Percentiles rank a stretch among this genome's conserved stretches.
phyloP scores from a whole-genome alignment of 2,797 vertebrate species.

The Sebastolobus altivelis region DNA sequence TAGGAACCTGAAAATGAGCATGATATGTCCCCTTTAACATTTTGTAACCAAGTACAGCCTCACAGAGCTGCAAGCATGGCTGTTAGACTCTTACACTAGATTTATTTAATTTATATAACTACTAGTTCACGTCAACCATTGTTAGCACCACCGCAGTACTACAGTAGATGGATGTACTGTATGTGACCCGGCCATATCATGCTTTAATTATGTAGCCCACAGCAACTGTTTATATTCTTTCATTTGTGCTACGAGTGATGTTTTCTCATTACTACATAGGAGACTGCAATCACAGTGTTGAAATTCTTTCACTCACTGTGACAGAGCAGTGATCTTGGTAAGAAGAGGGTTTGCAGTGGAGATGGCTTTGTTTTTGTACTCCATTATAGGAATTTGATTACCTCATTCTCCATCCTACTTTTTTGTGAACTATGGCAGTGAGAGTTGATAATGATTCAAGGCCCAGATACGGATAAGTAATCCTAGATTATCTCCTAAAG shows the following conservation, averaged over 20 bases:
- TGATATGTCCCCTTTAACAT: no score
- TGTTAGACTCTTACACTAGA: neutral
- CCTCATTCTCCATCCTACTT: neutral
- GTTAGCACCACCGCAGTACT: neutral
- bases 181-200: neutral
- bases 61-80: no score
- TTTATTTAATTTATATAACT: neutral
- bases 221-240: neutral
- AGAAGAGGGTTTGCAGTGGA: neutral
- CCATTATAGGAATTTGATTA: conserved; percentile 3
- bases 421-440: neutral
- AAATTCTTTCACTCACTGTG: neutral
- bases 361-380: conserved; percentile 12
- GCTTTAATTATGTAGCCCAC: neutral
- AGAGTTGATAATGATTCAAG: conserved; percentile 18
- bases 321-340: neutral
- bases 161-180: neutral
- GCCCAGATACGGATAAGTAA: neutral
- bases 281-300: neutral
- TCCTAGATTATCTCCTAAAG: conserved; percentile 7
- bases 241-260: neutral
- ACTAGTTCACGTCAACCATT: no score
- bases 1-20: no score
- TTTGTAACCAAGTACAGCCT: no score
- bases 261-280: neutral